A percentile compares a stretch with the other conserved stretches of the same genome.
These are phyloP conservation scores for Heliconius eleuchia DNA, from an alignment of 1,140 invertebrate species.

Conservation along the genomic window DNA sequence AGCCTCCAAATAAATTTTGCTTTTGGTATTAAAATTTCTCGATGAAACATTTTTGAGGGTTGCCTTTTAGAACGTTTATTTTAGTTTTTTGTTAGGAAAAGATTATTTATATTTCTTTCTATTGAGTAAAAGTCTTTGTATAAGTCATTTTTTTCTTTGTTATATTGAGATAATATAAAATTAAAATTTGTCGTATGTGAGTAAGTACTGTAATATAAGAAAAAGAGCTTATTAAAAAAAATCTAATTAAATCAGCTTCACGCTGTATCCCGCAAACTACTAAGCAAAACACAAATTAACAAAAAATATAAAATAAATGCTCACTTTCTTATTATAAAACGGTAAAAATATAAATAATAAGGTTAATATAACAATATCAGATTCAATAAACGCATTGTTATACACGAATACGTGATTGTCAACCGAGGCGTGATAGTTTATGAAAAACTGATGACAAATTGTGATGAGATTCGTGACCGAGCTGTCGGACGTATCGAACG, in stretches of 20 bases:
- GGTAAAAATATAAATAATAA: neutral
- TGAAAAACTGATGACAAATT: neutral
- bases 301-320: no score
- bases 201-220: no score
- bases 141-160: no score
- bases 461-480: neutral
- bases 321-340: neutral
- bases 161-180: no score
- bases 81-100: no score
- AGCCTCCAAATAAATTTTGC: neutral
- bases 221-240: no score
- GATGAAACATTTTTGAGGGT: neutral
- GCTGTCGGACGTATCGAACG: neutral
- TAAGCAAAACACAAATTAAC: no score
- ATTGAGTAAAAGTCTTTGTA: no score
- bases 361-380: neutral
- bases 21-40: neutral
- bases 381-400: neutral
- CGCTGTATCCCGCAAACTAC: no score
- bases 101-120: no score
- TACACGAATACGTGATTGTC: neutral
- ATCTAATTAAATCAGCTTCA: no score
- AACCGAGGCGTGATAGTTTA: neutral
- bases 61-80: neutral
- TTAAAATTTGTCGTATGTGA: no score